Conservation (phyloP, 2,888 invertebrate genomes). For the Scaptomyza reducta region DNA sequence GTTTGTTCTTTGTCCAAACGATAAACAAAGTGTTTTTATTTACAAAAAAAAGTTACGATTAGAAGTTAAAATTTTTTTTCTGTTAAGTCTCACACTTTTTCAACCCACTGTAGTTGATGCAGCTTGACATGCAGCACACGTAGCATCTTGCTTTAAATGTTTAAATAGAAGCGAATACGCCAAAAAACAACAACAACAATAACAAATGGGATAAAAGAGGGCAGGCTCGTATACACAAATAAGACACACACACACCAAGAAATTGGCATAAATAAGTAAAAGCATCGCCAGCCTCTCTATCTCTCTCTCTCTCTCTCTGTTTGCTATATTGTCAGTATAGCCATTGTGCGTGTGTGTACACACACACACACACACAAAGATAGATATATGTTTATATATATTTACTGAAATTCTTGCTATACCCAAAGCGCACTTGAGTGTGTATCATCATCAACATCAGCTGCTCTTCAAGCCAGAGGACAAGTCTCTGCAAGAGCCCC, state of each 20-base stretch:
- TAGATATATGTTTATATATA: constrained; percentile 43
- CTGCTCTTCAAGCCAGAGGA: constrained; percentile 71
- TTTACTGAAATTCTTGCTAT: constrained; percentile 72
- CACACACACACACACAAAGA: not conserved
- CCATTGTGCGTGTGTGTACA: constrained; percentile 37
- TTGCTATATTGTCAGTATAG: constrained; percentile 70
- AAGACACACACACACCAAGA: constrained; percentile 35
- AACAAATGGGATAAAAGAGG: constrained; percentile 30
- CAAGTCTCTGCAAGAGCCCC: constrained; percentile 38
- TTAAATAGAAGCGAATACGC: constrained; percentile 69
- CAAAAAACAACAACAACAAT: constrained; percentile 58
- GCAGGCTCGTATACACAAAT: constrained; percentile 31
- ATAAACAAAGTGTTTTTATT: not conserved
- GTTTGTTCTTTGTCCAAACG: not conserved
- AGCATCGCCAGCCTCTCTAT: constrained; percentile 45
- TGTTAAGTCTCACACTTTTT: not conserved
- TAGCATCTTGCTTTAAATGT: constrained; percentile 72
- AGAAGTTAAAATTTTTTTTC: not conserved
- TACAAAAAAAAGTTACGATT: not conserved
- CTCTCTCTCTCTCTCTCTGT: constrained; percentile 9
- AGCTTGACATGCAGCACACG: constrained; percentile 63
- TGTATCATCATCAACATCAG: constrained; percentile 80
- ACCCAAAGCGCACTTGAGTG: constrained; percentile 79
- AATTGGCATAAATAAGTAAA: constrained; percentile 78
- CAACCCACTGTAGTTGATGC: constrained; percentile 24